These are phyloP conservation scores for Syngnathus scovelli DNA, from an alignment of 2,113 vertebrate species.

Conservation along the genomic window DNA sequence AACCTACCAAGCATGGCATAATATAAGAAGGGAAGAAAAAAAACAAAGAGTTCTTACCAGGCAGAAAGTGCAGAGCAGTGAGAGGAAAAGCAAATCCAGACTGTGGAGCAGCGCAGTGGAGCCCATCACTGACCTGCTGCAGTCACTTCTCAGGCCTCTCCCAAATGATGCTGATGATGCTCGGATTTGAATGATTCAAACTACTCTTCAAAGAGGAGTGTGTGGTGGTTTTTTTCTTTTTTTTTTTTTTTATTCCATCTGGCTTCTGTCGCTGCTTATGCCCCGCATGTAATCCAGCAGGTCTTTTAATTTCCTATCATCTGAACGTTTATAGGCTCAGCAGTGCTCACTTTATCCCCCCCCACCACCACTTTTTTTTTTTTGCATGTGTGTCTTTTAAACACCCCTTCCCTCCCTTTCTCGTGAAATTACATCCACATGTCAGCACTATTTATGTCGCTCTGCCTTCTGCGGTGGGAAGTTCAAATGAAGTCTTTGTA, in stretches of 20 bases:
- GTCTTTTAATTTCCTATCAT: slow-evolving; percentile 59
- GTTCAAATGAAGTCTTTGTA: slow-evolving; percentile 83
- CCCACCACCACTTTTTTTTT: slow-evolving; percentile 53
- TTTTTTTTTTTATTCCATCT: slow-evolving; percentile 53
- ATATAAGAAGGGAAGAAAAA: not conserved
- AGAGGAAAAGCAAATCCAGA: slow-evolving; percentile 80
- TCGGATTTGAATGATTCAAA: slow-evolving; percentile 43
- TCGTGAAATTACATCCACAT: slow-evolving; percentile 90
- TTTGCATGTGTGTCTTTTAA: slow-evolving; percentile 67
- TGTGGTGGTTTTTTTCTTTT: slow-evolving; percentile 23
- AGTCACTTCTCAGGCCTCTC: slow-evolving; percentile 45
- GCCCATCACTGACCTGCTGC: slow-evolving; percentile 79
- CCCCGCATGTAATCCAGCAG: slow-evolving; percentile 54
- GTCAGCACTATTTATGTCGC: slow-evolving; percentile 80
- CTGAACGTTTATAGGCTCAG: slow-evolving; percentile 46
- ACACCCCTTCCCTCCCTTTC: slow-evolving; percentile 14
- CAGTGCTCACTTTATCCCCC: slow-evolving; percentile 31
- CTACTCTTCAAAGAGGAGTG: slow-evolving; percentile 50
- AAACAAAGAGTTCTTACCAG: slow-evolving; percentile 77
- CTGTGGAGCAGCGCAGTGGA: slow-evolving; percentile 75
- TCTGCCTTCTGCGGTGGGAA: slow-evolving; percentile 78
- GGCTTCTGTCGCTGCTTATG: slow-evolving; percentile 42
- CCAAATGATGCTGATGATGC: slow-evolving; percentile 40
- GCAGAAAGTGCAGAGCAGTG: slow-evolving; percentile 69
- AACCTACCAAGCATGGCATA: not conserved